These are phyloP conservation scores for Sinelater perroti DNA, from an alignment of 2,888 invertebrate species.

Conservation along the genomic window DNA sequence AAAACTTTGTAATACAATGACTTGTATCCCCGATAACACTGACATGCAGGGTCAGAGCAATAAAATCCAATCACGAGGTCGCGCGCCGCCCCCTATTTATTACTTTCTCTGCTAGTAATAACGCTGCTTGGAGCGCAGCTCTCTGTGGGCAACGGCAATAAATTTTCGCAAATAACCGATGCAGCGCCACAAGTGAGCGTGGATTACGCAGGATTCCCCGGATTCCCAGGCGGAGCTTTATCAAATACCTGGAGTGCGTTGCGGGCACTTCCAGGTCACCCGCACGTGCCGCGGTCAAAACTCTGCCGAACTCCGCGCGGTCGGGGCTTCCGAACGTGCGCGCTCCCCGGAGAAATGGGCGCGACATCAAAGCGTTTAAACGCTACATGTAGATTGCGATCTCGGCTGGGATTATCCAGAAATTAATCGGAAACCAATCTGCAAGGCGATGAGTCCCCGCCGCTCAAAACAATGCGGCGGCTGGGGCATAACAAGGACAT, in stretches of 20 bases:
- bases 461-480: no score
- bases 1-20: slow-evolving; percentile 4
- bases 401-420: slow-evolving; percentile 38
- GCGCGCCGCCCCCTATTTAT: slow-evolving; percentile 18
- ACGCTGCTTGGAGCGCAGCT: neutral
- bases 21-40: neutral
- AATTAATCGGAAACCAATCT: slow-evolving; percentile 43
- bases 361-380: slow-evolving; percentile 23
- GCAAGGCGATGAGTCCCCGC: slow-evolving; percentile 36
- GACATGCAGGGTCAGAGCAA: slow-evolving; percentile 2
- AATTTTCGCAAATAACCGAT: slow-evolving; percentile 14
- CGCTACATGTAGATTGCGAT: slow-evolving; percentile 24
- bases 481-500: neutral
- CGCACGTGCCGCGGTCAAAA: no score
- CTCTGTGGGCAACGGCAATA: slow-evolving; percentile 3
- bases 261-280: neutral
- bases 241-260: slow-evolving; percentile 7
- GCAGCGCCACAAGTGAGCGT: slow-evolving; percentile 8
- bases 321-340: neutral
- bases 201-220: slow-evolving; percentile 7
- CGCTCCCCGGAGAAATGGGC: slow-evolving; percentile 14
- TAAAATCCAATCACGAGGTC: slow-evolving; percentile 17
- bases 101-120: slow-evolving; percentile 5
- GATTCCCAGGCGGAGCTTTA: slow-evolving; percentile 1
- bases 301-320: neutral